phyloP scores from a whole-genome alignment of 2,797 vertebrate genomes.

The Catamblyrhynchus diadema region DNA sequence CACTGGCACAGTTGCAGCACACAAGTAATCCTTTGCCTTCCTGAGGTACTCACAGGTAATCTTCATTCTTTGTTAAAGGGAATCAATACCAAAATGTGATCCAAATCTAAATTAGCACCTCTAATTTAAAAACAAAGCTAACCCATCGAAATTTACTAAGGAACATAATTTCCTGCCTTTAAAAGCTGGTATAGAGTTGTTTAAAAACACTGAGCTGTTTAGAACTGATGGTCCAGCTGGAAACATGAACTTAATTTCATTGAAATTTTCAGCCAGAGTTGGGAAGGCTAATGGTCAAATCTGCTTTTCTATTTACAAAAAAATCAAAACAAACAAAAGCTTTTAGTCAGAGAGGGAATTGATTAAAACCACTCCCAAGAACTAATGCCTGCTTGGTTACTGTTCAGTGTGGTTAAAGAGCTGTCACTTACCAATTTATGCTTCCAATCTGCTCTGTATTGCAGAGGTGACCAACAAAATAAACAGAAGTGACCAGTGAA shows the following conservation, averaged over 20 bases:
- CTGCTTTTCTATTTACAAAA: background rate
- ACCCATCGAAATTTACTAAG: background rate
- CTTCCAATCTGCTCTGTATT: background rate
- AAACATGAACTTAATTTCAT: background rate
- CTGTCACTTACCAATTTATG: background rate
- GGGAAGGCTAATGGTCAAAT: background rate
- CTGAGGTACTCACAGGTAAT: background rate
- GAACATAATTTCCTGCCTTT: background rate
- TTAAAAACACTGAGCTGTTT: background rate
- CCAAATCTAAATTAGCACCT: background rate
- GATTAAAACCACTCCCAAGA: background rate
- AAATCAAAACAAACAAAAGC: background rate
- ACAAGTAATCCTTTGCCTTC: background rate
- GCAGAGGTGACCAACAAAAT: background rate
- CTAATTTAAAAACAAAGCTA: background rate
- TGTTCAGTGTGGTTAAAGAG: background rate
- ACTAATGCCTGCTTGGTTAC: background rate
- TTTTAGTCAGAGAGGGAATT: background rate
- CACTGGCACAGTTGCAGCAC: background rate
- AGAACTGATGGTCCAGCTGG: background rate
- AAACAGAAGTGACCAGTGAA: background rate
- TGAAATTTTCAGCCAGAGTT: background rate
- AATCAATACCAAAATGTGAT: background rate
- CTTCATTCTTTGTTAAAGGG: background rate
- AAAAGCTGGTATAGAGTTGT: background rate